phyloP scores from a whole-genome alignment of 2,888 invertebrate species.

The Melikaiella ostensackeni region DNA sequence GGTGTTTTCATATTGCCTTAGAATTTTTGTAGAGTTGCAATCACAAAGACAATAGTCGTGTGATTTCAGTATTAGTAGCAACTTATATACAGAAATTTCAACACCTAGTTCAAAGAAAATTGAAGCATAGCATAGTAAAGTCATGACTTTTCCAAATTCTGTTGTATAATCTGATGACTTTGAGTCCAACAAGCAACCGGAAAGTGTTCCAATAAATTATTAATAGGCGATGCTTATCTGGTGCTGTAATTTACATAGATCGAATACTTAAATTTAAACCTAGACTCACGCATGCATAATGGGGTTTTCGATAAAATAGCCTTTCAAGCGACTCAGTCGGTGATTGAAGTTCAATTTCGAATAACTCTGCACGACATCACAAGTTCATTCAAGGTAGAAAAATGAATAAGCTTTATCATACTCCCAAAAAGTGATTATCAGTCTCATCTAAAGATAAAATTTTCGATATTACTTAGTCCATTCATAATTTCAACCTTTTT shows the following conservation, averaged over 20 bases:
- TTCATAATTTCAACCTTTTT: too few relatives aligned
- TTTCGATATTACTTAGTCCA: too few relatives aligned
- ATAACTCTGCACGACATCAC: constrained; percentile 4
- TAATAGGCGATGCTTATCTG: not conserved
- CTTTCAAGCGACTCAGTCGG: constrained; percentile 26
- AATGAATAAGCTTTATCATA: not conserved
- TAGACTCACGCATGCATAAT: constrained; percentile 17
- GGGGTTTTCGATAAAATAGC: not conserved
- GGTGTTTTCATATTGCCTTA: too few relatives aligned
- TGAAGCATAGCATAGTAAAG: not conserved
- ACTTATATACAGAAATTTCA: too few relatives aligned
- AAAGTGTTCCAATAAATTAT: not conserved
- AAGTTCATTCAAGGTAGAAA: not conserved
- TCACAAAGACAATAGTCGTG: not conserved
- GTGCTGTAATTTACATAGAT: not conserved
- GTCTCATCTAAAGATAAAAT: not conserved
- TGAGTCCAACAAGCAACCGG: not conserved
- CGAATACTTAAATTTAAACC: constrained; percentile 23
- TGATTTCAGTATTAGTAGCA: constrained; percentile 9
- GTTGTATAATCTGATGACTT: not conserved
- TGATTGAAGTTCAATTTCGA: constrained; percentile 1
- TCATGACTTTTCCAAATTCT: not conserved
- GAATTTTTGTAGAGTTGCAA: constrained; percentile 10
- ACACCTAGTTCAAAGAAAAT: too few relatives aligned
- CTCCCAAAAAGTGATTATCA: not conserved